Percentiles rank a stretch among this genome's conserved stretches.
These are phyloP conservation scores for Neodiprion lecontei DNA, from an alignment of 1,140 invertebrate species.

Conservation along the genomic window DNA sequence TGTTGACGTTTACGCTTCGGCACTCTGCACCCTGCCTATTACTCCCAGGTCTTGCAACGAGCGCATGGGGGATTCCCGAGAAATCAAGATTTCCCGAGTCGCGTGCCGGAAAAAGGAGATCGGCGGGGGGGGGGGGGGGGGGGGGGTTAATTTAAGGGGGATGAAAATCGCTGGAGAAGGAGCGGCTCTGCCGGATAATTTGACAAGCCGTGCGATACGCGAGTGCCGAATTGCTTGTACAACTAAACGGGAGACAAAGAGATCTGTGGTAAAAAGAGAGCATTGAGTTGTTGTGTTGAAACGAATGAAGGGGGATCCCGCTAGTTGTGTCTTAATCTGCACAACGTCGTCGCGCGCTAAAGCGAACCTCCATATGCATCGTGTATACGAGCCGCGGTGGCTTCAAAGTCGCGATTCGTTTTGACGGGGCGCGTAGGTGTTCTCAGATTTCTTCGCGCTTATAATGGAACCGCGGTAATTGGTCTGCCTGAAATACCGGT, in stretches of 20 bases:
- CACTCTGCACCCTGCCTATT: neutral
- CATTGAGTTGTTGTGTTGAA: too few species aligned
- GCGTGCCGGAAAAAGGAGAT: neutral
- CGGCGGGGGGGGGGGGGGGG: too few species aligned
- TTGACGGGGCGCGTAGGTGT: constrained; percentile 8
- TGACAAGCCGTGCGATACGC: too few species aligned
- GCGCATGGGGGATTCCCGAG: neutral
- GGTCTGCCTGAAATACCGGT: neutral
- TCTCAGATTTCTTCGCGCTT: neutral
- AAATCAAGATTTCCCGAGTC: neutral
- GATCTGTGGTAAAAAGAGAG: neutral
- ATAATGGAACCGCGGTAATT: neutral
- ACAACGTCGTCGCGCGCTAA: neutral
- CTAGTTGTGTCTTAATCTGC: constrained; percentile 3
- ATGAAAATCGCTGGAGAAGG: too few species aligned
- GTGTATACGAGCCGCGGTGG: neutral
- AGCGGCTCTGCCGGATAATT: too few species aligned
- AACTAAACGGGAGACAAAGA: neutral
- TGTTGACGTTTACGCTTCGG: constrained; percentile 5
- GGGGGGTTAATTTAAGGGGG: too few species aligned
- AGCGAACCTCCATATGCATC: neutral
- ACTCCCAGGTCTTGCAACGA: too few species aligned
- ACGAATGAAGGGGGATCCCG: too few species aligned
- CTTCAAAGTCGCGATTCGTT: constrained; percentile 11
- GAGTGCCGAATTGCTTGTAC: too few species aligned